phyloP scores from a whole-genome alignment of 1,140 invertebrate genomes.

The Drosophila virilis region DNA sequence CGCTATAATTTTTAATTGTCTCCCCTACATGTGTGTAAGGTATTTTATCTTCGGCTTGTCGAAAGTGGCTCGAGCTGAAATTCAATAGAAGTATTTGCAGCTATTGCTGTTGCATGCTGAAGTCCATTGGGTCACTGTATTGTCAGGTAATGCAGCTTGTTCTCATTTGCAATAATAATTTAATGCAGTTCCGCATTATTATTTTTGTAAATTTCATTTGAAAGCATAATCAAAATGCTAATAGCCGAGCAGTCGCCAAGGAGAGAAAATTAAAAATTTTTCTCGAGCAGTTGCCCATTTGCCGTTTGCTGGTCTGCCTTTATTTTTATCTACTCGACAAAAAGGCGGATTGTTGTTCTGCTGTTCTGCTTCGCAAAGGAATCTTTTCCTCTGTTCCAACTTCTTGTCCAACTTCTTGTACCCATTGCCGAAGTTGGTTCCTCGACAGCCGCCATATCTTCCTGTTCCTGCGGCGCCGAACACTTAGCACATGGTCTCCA shows the following conservation, averaged over 20 bases:
- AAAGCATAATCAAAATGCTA: constrained; percentile 79
- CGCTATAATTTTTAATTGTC: no score
- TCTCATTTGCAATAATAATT: no score
- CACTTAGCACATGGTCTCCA: constrained; percentile 76
- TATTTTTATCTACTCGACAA: constrained; percentile 6
- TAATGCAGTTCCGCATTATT: no score
- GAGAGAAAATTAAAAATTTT: constrained; percentile 42
- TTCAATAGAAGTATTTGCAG: no score
- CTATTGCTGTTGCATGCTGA: no score
- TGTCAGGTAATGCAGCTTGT: no score
- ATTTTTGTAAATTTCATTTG: constrained; percentile 70
- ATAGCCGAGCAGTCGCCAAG: constrained; percentile 31
- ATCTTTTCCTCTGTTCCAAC: neutral
- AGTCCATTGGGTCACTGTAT: no score
- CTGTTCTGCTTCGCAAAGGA: neutral
- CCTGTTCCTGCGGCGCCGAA: constrained; percentile 50
- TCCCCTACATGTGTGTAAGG: no score
- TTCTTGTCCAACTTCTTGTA: neutral
- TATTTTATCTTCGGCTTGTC: no score
- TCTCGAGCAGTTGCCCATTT: constrained; percentile 52
- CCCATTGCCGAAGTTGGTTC: constrained; percentile 3
- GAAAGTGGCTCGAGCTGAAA: no score
- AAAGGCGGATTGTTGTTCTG: no score
- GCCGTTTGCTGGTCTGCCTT: constrained; percentile 10
- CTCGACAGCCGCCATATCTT: constrained; percentile 21